Base-by-base conservation (phyloP, 92 coral and sea anemone genomes). In the Bergia puertoricense region DNA sequence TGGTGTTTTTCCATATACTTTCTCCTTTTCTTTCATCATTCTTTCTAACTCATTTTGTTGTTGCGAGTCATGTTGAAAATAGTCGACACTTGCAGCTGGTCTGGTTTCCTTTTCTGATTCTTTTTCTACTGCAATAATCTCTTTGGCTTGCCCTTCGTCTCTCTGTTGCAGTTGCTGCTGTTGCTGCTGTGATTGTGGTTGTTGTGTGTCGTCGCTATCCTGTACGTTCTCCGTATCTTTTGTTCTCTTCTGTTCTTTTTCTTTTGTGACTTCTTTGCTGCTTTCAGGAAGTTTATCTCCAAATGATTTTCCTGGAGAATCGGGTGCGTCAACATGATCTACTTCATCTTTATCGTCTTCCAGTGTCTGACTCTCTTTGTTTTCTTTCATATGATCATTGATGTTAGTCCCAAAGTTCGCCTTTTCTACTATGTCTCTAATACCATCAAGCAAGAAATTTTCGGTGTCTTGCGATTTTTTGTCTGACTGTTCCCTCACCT, bases 391-490 rank as follows among this genome's bases (percentile, higher is more conserved):
- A 4, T 68, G 39, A 8, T 39, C 71, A 8, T 71, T 40, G 68
- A 0, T 38, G 39, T 65, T 39, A 69, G 86, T 68, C 36, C 85
- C 95, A 89, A 95, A 95, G 16, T 50, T 81, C 20, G 92, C 89
- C 71, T 91, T 90, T 77, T 87, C 85, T 20, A 93, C 93, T 3
- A 95, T 79, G 56, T 81, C 84, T 42, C 67, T 71, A 71, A 93
- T 67, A 23, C 98, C 94, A 15, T 71, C 82, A 18, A 74, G 67
- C 88, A 95, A 77, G 40, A 75, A 79, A 75, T 92, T 89, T 89
- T 95, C 96, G 38, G 92, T 78, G 11, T 80, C 90, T 66, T 82
- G 88, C 66, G 85, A 56, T 57, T 90, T 90, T 66, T 76, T 88
- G 16, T 88, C 87, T 20, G 91, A 78, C 67, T 83, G 43, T 16